Evolutionary conservation across 2,888 invertebrate species (phyloP), one percentile per base, ranked within the genome.

Genomic region (Cataglyphis altisquamis): DNA sequence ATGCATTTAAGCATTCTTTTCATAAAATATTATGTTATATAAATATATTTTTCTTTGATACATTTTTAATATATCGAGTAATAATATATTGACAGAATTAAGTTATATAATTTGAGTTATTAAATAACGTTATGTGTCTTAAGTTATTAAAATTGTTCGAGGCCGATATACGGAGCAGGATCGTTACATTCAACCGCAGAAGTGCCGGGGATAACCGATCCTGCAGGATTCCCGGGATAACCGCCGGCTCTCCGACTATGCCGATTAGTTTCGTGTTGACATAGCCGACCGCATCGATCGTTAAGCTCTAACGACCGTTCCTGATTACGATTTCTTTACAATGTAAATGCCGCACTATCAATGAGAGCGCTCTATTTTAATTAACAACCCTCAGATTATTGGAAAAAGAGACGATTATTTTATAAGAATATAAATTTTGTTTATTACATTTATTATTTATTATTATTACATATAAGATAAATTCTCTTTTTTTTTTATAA

Each of bases 231-330:
- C 89, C 89, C 88, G 83, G 84, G 88, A 89, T 88, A 89, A 92
- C 91, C 92, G 70, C 92, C 84, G 88, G 87, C 90, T 86, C 88
- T 86, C 90, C 87, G 91, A 91, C 92, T 91, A 92, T 92, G 92
- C 87, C 90, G 90, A 92, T 91, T 91, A 89, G 90, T 91, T 89
- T 91, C 88, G 83, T 88, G 82, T 89, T 87, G 87, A 89, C 87
- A 90, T 70, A 77, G 86, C 66, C 84, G 72, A 77, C 67, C 67
- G 52, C 87, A 90, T 90, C 90, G 90, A 89, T 90, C 90, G 87
- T 81, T 75, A 57, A 77, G 60, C 83, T 52, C 73, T 82, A 86
- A 90, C 86, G 90, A 90, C 88, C 90, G 85, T 84, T 84, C 86
- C 83, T 73, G 88, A 86, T 85, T 80, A 67, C 82, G 55, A 80